These are phyloP conservation scores for Misgurnus anguillicaudatus DNA, from an alignment of 2,113 vertebrate genomes.

Conservation along the genomic window DNA sequence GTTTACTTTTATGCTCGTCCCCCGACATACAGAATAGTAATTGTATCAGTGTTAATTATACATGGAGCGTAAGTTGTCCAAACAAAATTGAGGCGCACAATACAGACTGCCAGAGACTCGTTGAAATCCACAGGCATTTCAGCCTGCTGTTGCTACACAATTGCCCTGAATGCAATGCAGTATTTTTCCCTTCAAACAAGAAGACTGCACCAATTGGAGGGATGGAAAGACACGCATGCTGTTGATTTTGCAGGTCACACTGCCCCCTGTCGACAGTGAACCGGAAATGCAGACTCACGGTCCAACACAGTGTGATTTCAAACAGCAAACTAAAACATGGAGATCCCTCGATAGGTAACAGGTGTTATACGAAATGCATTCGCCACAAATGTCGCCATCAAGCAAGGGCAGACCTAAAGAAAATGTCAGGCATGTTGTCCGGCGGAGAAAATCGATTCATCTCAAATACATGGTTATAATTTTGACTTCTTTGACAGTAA, in stretches of 20 bases:
- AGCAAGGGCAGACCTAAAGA: slow-evolving; percentile 39
- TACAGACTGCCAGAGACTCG: slow-evolving; percentile 56
- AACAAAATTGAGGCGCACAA: slow-evolving; percentile 75
- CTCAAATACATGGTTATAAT: slow-evolving; percentile 48
- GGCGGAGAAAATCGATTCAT: slow-evolving; percentile 44
- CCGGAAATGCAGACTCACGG: slow-evolving; percentile 41
- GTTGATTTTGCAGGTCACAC: slow-evolving; percentile 69
- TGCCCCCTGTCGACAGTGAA: slow-evolving; percentile 70
- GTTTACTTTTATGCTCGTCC: slow-evolving; percentile 68
- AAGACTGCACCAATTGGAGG: slow-evolving; percentile 69
- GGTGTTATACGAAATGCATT: slow-evolving; percentile 42
- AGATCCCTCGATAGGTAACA: slow-evolving; percentile 46
- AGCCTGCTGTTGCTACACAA: slow-evolving; percentile 56
- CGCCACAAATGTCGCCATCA: slow-evolving; percentile 47
- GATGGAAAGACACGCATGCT: slow-evolving; percentile 61
- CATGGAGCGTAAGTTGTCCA: slow-evolving; percentile 68
- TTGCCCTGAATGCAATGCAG: slow-evolving; percentile 74
- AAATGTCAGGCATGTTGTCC: slow-evolving; percentile 50
- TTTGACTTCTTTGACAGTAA: slow-evolving; percentile 39
- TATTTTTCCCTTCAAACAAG: slow-evolving; percentile 63
- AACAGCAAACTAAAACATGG: slow-evolving; percentile 58
- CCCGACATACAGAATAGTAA: slow-evolving; percentile 68
- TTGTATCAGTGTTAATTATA: slow-evolving; percentile 76
- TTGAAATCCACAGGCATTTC: slow-evolving; percentile 62
- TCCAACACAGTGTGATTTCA: slow-evolving; percentile 55